Base-by-base conservation (phyloP, 2,113 vertebrate species). In the Miniopterus natalensis region DNA sequence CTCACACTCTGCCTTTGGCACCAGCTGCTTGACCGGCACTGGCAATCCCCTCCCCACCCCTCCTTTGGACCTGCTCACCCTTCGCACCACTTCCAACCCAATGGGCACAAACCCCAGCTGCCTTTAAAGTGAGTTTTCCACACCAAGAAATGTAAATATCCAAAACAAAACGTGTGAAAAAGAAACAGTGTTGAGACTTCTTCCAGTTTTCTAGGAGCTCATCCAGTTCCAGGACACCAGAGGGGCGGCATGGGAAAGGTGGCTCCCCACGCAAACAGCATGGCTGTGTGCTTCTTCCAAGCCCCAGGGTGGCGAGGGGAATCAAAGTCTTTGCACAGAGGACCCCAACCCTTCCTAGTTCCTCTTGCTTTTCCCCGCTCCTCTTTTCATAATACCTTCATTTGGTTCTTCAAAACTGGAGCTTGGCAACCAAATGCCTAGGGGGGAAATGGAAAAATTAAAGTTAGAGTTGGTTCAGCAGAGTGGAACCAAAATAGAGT, bases 141-240 rank as follows among this genome's bases (percentile, higher is more conserved):
- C 93, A 97, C 95, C 80, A 53, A 95, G 91, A 96, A 97, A 96
- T 21, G 18, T 40, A 40, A 55, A 97, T 70, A 73, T 89, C 74
- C 96, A 97, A 98, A 98, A 97, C 75, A 95, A 97, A 98, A 98
- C 91, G 84, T 95, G 97, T 94, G 77, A 1, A 73, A 95, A 97
- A 92, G 47, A 81, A 96, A 97, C 95, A 98, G 98, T 97, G 98
- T 98, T 95, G 2, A 81, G 98, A 98, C 98, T 97, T 98, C 98
- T 98, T 96, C 95, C 95, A 95, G 98, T 97, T 95, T 98, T 68
- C 74, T 85, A 15, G 96, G 97, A 97, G 94, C 91, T 13, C 49
- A 78, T 98, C 96, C 20, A 93, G 95, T 95, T 94, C 0, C 79
- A 80, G 70, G 45, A 53, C 9, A 66, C 63, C 77, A 42, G 66